Conservation (phyloP, 2,113 vertebrate genomes). For the Poecilia latipinna region DNA sequence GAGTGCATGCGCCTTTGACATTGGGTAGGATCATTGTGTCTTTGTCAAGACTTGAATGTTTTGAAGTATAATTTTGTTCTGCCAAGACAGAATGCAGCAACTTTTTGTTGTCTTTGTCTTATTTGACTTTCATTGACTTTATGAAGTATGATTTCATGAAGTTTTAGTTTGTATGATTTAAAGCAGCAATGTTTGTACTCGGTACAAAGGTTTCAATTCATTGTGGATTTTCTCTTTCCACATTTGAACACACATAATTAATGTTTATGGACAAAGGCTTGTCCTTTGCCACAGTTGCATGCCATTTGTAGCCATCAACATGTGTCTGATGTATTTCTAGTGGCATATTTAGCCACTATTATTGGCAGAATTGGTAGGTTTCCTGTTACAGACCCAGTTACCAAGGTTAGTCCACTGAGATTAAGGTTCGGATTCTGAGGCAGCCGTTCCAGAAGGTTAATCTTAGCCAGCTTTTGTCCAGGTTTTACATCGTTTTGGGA, state of each 20-base stretch:
- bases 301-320: too few relatives aligned
- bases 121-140: neutral
- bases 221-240: neutral
- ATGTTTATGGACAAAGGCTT: neutral
- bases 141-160: neutral
- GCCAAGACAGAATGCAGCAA: neutral
- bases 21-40: conserved; percentile 37
- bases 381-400: neutral
- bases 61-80: conserved; percentile 6
- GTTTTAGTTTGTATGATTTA: too few relatives aligned
- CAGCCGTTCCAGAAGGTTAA: too few relatives aligned
- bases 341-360: neutral
- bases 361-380: neutral
- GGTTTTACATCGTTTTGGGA: too few relatives aligned
- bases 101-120: neutral
- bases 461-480: too few relatives aligned
- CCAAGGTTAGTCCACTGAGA: too few relatives aligned
- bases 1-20: conserved; percentile 55
- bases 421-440: too few relatives aligned
- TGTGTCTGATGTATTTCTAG: too few relatives aligned
- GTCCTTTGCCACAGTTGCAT: neutral
- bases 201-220: neutral
- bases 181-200: too few relatives aligned
- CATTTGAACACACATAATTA: neutral
- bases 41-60: conserved; percentile 14